phyloP scores from a whole-genome alignment of 2,113 vertebrate species.

The Colistium nudipinnis region DNA sequence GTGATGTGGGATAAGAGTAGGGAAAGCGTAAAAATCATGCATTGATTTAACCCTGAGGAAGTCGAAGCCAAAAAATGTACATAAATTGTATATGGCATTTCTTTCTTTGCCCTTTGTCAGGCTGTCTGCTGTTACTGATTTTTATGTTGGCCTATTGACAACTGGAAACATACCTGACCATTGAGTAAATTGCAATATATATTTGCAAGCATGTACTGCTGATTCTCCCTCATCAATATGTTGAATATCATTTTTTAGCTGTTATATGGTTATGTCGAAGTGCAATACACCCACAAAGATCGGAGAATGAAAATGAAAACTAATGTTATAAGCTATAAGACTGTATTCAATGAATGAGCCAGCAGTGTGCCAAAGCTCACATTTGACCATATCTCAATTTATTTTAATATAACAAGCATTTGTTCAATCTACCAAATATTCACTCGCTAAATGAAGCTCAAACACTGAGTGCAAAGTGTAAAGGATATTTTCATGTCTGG shows the following conservation, averaged over 20 bases:
- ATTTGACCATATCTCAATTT: conserved; percentile 1
- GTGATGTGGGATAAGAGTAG: not conserved
- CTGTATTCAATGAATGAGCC: not conserved
- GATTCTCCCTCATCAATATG: conserved; percentile 15
- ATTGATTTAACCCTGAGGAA: not conserved
- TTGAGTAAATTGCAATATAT: not conserved
- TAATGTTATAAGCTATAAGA: not conserved
- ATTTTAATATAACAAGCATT: conserved; percentile 34
- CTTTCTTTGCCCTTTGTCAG: conserved; percentile 1
- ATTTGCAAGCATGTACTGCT: not conserved
- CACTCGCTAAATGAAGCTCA: conserved; percentile 49
- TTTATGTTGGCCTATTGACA: not conserved
- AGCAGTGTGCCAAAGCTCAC: not conserved
- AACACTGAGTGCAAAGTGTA: conserved; percentile 18
- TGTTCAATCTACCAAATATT: not conserved
- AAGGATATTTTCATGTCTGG: conserved; percentile 23
- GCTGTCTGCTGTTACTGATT: not conserved
- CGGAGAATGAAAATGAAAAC: not conserved
- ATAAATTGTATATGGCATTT: not conserved
- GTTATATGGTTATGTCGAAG: conserved; percentile 4
- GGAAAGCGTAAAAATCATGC: not conserved
- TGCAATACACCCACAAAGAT: not conserved
- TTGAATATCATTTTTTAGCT: conserved; percentile 10
- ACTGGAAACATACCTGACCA: not conserved
- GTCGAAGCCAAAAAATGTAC: too few species aligned